A percentile compares a stretch with the other conserved stretches of the same genome.
phyloP scores from a whole-genome alignment of 2,797 vertebrate species.

The Peromyscus melanophrys region DNA sequence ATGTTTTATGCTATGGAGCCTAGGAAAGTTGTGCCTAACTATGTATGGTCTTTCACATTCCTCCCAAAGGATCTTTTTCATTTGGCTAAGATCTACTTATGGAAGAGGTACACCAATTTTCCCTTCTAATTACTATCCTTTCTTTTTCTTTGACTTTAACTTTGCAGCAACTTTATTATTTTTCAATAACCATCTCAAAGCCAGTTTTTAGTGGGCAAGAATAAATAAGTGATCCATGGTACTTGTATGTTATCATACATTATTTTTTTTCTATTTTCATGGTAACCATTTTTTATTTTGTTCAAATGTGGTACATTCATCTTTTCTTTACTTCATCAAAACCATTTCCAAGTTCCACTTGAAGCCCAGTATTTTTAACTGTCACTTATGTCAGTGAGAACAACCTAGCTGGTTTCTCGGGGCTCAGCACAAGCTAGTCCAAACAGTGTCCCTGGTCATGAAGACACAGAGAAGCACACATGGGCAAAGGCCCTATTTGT shows the following conservation, averaged over 20 bases:
- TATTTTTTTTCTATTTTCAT: neutral
- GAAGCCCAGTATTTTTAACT: neutral
- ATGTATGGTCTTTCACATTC: neutral
- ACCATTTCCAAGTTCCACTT: neutral
- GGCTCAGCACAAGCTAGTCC: neutral
- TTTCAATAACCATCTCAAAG: neutral
- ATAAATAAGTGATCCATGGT: neutral
- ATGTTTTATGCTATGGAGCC: neutral
- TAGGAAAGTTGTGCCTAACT: neutral
- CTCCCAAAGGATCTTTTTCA: neutral
- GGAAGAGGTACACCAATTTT: neutral
- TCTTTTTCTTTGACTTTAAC: neutral
- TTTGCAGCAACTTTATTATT: neutral
- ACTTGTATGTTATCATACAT: neutral
- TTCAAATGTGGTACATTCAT: neutral
- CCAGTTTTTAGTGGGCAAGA: neutral
- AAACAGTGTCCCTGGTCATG: neutral
- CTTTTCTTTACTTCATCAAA: neutral
- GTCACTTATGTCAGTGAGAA: neutral
- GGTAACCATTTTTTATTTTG: neutral
- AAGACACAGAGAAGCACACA: neutral
- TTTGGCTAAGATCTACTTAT: neutral
- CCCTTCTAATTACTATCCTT: neutral
- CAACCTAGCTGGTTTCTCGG: neutral
- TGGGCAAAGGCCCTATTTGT: neutral